These are phyloP conservation scores for Myzus persicae DNA, from an alignment of 1,140 invertebrate species.

Conservation along the genomic window DNA sequence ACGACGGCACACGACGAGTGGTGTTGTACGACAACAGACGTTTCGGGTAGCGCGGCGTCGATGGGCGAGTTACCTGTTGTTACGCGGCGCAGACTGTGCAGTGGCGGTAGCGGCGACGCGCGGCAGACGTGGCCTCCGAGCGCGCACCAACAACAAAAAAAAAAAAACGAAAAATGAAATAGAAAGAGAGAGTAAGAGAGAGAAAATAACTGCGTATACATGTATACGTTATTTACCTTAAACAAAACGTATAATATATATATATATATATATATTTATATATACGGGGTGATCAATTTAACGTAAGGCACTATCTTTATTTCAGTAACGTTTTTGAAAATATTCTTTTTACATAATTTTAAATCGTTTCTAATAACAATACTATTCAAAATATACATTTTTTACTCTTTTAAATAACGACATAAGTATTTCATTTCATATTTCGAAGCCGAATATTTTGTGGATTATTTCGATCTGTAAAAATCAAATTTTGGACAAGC, in stretches of 20 bases:
- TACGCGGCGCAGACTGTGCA: slow-evolving; percentile 14
- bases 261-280: no score
- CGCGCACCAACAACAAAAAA: not conserved
- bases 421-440: no score
- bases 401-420: no score
- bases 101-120: slow-evolving; percentile 18
- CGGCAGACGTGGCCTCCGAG: slow-evolving; percentile 16
- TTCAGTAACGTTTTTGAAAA: no score
- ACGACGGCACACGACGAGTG: slow-evolving; percentile 28
- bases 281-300: no score
- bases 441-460: no score
- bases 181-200: not conserved
- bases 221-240: not conserved
- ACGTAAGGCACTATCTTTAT: no score
- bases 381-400: no score
- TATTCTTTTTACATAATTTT: no score
- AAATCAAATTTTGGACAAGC: no score
- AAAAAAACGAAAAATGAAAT: not conserved
- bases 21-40: not conserved
- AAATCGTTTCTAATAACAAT: no score
- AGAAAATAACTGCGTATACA: not conserved
- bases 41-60: not conserved
- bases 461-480: no score
- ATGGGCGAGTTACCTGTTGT: slow-evolving; percentile 36
- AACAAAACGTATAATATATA: not conserved